Conservation (phyloP, 2,113 vertebrate species). For the Gambusia affinis region DNA sequence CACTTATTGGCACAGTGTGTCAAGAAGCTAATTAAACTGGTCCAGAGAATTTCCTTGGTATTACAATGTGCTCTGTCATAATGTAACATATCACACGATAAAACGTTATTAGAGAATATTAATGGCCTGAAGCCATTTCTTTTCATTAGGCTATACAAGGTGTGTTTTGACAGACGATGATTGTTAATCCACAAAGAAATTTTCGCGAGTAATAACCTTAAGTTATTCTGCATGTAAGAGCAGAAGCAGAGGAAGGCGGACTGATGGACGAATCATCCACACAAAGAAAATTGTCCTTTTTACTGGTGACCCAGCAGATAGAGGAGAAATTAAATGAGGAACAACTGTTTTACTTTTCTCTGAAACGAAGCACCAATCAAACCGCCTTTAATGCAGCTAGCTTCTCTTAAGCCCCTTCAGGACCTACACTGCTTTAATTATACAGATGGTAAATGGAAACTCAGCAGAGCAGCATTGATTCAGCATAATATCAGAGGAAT, state of each 20-base stretch:
- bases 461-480: background rate
- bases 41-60: constrained; percentile 20
- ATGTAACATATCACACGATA: constrained; percentile 12
- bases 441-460: background rate
- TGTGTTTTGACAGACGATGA: background rate
- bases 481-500: background rate
- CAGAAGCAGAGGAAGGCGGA: background rate
- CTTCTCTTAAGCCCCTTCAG: background rate
- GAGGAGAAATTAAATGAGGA: background rate
- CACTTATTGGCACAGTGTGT: constrained; percentile 18
- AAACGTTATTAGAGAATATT: constrained; percentile 12
- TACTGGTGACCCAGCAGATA: background rate
- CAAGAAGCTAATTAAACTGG: constrained; percentile 50
- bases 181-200: constrained; percentile 20
- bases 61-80: constrained; percentile 30
- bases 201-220: background rate
- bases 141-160: background rate
- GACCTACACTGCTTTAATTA: background rate
- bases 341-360: background rate
- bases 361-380: background rate
- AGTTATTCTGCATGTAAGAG: background rate
- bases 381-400: constrained; percentile 5
- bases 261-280: background rate
- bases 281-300: background rate
- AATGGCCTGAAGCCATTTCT: constrained; percentile 19